phyloP scores from a whole-genome alignment of 92 coral and sea anemone genomes.

The Virgularia gustaviana region DNA sequence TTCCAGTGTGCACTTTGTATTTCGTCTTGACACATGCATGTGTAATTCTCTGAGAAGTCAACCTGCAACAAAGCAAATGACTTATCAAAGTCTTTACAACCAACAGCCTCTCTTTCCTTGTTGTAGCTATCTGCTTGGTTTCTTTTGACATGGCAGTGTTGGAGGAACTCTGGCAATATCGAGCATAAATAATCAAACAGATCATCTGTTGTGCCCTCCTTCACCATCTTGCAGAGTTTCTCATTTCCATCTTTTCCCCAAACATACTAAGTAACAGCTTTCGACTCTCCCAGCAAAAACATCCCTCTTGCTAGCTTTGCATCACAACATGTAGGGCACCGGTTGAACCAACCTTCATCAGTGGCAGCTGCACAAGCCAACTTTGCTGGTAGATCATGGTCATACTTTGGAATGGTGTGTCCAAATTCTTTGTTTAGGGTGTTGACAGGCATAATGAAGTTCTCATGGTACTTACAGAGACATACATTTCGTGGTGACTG shows the following conservation, averaged over 20 bases:
- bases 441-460: conserved; percentile 36
- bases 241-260: conserved; percentile 41
- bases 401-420: conserved; percentile 31
- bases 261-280: conserved; percentile 46
- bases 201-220: conserved; percentile 52
- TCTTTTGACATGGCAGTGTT: conserved; percentile 47
- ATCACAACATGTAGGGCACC: conserved; percentile 39
- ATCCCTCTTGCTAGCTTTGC: conserved; percentile 36
- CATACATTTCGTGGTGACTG: conserved; percentile 36
- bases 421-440: conserved; percentile 25
- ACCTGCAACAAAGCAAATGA: conserved; percentile 44
- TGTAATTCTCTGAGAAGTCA: conserved; percentile 48
- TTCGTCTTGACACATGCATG: conserved; percentile 46
- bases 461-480: conserved; percentile 37
- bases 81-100: conserved; percentile 46
- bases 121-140: conserved; percentile 50
- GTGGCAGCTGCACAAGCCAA: conserved; percentile 36
- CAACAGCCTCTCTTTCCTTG: conserved; percentile 46
- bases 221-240: conserved; percentile 43
- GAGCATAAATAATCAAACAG: conserved; percentile 51
- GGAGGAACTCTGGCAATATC: conserved; percentile 42
- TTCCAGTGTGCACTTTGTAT: no score
- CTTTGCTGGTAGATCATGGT: conserved; percentile 40
- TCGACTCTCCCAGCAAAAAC: conserved; percentile 32
- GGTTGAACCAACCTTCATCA: conserved; percentile 45